A percentile compares a stretch with the other conserved stretches of the same genome.
These are phyloP conservation scores for Schizothorax lantsangensis DNA, from an alignment of 2,797 vertebrate species.

Conservation along the genomic window DNA sequence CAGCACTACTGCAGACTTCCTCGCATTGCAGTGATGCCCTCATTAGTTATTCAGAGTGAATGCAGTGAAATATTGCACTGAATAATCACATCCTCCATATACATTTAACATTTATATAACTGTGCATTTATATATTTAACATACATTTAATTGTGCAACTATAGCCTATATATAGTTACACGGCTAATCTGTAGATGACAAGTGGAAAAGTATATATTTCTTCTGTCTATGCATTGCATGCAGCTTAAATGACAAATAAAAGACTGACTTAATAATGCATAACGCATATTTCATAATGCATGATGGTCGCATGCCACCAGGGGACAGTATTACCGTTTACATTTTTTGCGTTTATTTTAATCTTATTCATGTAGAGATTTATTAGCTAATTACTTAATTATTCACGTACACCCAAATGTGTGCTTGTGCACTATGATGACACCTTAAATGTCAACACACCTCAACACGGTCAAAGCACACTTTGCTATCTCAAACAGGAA, in stretches of 20 bases:
- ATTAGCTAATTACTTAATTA: background rate
- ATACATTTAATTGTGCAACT: background rate
- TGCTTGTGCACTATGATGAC: background rate
- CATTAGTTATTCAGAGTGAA: background rate
- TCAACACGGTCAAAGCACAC: background rate
- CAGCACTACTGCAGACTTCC: background rate
- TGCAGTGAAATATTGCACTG: background rate
- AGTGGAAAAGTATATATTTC: background rate
- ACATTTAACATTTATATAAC: background rate
- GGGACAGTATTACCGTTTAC: background rate
- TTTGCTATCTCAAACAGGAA: slow-evolving; percentile 70
- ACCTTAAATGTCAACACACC: background rate
- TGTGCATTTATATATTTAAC: background rate
- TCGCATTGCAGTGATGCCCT: background rate
- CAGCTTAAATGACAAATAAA: background rate
- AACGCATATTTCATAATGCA: background rate
- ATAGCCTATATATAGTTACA: background rate
- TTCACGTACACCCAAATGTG: background rate
- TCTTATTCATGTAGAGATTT: background rate
- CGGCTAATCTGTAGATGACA: background rate
- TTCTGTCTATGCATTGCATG: background rate
- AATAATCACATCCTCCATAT: background rate
- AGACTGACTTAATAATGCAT: background rate
- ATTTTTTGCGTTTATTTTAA: background rate
- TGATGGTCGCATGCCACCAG: background rate